Conservation (phyloP, 2,797 vertebrate genomes). For the Amphiprion clarkii region DNA sequence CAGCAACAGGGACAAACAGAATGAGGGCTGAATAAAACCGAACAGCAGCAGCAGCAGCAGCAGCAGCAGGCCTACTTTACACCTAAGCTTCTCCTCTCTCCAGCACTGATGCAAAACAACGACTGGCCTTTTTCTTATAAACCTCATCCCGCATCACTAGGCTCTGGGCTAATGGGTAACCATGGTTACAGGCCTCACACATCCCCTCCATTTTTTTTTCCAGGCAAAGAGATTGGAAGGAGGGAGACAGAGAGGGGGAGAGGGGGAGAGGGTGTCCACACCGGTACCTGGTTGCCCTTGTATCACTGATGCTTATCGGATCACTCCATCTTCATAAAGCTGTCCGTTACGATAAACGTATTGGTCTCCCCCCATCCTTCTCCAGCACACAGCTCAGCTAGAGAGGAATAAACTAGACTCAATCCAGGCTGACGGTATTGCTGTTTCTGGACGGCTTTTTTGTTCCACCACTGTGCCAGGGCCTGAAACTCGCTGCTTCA, state of each 20-base stretch:
- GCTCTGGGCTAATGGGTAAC: constrained; percentile 80
- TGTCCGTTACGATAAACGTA: constrained; percentile 65
- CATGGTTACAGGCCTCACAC: constrained; percentile 82
- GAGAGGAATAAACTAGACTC: constrained; percentile 58
- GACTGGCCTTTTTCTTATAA: constrained; percentile 77
- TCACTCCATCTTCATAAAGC: constrained; percentile 81
- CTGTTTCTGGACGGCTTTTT: constrained; percentile 46
- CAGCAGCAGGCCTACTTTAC: constrained; percentile 70
- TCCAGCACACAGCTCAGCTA: constrained; percentile 50
- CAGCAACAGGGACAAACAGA: constrained; percentile 70
- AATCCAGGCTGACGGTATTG: constrained; percentile 26
- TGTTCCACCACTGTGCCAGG: constrained; percentile 36
- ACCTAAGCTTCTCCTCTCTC: constrained; percentile 71
- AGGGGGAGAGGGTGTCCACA: constrained; percentile 41
- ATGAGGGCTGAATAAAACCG: constrained; percentile 59
- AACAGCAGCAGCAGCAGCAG: constrained; percentile 40
- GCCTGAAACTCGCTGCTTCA: constrained; percentile 13
- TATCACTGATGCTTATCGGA: constrained; percentile 75
- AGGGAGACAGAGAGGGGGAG: constrained; percentile 12
- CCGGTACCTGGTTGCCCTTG: constrained; percentile 71
- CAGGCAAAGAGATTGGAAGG: constrained; percentile 47
- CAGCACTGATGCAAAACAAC: constrained; percentile 71
- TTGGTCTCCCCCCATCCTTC: constrained; percentile 53
- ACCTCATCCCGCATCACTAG: constrained; percentile 73
- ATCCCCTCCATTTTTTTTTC: constrained; percentile 63